Conservation (phyloP, 2,113 vertebrate genomes). For the Tringa solitaria region DNA sequence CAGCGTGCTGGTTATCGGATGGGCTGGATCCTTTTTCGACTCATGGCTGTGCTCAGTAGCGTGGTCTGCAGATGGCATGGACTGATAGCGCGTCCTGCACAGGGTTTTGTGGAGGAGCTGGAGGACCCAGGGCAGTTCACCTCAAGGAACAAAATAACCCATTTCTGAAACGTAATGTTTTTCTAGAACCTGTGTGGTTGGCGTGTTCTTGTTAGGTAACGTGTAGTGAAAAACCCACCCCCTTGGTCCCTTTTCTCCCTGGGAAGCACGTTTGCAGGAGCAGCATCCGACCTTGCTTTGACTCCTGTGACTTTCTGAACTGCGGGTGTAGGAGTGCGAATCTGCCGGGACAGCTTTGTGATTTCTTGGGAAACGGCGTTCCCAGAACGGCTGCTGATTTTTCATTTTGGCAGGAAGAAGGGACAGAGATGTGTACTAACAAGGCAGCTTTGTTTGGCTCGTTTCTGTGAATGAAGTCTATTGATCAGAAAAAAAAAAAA, state of each 20-base stretch:
- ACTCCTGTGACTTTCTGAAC: slow-evolving; percentile 55
- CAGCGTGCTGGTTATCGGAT: neutral
- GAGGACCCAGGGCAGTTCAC: neutral
- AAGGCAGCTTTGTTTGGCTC: slow-evolving; percentile 16
- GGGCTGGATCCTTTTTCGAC: neutral
- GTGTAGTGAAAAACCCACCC: neutral
- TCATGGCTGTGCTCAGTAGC: neutral
- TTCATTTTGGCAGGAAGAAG: slow-evolving; percentile 24
- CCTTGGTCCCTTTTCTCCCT: neutral
- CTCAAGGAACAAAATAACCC: neutral
- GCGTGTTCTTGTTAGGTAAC: neutral
- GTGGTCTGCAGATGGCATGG: neutral
- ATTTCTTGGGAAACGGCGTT: slow-evolving; percentile 7
- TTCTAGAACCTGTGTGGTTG: neutral
- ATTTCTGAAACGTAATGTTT: neutral
- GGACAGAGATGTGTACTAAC: neutral
- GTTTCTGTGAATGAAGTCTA: neutral
- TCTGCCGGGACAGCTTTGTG: neutral
- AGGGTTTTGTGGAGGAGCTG: neutral
- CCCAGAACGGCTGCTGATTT: neutral
- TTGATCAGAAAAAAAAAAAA: neutral
- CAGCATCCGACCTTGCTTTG: neutral
- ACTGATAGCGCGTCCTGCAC: neutral
- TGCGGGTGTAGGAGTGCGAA: neutral
- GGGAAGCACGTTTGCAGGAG: neutral